Conservation (phyloP, 1,140 invertebrate genomes). For the Eumeta japonica region DNA sequence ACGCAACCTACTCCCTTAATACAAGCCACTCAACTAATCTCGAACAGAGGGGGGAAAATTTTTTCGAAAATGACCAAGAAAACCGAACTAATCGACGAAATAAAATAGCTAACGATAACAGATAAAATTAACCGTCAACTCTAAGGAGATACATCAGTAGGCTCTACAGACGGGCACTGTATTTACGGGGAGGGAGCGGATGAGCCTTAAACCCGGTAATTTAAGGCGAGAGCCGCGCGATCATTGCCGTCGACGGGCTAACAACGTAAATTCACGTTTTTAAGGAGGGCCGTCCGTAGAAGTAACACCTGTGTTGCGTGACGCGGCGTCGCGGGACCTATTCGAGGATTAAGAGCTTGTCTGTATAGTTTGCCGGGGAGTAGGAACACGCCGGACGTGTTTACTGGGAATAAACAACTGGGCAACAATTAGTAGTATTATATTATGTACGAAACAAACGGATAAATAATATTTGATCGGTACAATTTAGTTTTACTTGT, state of each 20-base stretch:
- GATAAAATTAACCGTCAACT: no score
- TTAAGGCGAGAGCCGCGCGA: constrained; percentile 42
- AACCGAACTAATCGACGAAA: no score
- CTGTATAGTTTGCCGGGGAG: no score
- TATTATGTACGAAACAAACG: neutral
- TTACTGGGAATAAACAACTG: neutral
- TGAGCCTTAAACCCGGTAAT: constrained; percentile 44
- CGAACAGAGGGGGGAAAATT: neutral
- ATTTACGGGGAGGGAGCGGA: constrained; percentile 37
- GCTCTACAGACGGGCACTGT: neutral
- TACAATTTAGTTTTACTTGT: no score
- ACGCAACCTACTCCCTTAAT: neutral
- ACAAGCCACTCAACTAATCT: neutral
- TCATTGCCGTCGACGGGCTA: constrained; percentile 37
- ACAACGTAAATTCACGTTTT: constrained; percentile 50
- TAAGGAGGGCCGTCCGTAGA: constrained; percentile 27
- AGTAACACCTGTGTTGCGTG: constrained; percentile 31
- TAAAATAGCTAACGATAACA: no score
- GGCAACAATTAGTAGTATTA: neutral
- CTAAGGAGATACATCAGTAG: constrained; percentile 1
- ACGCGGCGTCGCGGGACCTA: constrained; percentile 28
- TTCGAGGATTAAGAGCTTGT: no score
- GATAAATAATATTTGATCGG: no score
- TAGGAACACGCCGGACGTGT: neutral
- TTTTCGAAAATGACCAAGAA: neutral